These are phyloP conservation scores for Glomeris maerens DNA, from an alignment of 1,140 invertebrate species.

Conservation along the genomic window DNA sequence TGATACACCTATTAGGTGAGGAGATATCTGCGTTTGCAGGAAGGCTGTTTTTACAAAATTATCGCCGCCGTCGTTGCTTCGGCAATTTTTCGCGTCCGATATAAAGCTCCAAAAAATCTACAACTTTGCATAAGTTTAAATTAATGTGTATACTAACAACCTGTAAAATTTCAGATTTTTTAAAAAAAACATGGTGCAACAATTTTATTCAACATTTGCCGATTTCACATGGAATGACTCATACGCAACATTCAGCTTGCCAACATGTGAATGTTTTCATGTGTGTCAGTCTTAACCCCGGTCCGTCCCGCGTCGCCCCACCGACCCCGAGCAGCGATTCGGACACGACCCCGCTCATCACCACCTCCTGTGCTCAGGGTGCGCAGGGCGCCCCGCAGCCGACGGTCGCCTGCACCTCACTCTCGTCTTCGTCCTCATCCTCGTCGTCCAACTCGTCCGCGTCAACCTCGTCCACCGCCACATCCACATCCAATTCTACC, in stretches of 20 bases:
- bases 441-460: slow-evolving; percentile 11
- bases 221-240: too few species aligned
- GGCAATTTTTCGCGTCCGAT: too few species aligned
- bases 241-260: background rate
- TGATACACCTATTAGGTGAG: too few species aligned
- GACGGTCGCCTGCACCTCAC: slow-evolving; percentile 29
- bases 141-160: too few species aligned
- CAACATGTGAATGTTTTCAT: background rate
- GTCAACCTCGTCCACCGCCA: slow-evolving; percentile 35
- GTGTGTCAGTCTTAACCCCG: slow-evolving; percentile 33
- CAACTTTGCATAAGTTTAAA: slow-evolving; percentile 12
- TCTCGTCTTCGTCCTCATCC: slow-evolving; percentile 17
- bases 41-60: too few species aligned
- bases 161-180: too few species aligned
- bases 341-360: slow-evolving; percentile 28
- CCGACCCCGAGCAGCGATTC: slow-evolving; percentile 43
- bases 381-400: background rate
- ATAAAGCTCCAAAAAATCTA: too few species aligned
- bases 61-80: too few species aligned
- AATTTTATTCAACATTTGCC: too few species aligned
- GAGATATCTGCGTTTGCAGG: too few species aligned
- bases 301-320: slow-evolving; percentile 44
- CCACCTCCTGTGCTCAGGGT: slow-evolving; percentile 12
- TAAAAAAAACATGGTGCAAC: too few species aligned
- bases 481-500: slow-evolving; percentile 27